Conservation (phyloP, 2,888 invertebrate genomes). For the Chrysopilus asiliformis region DNA sequence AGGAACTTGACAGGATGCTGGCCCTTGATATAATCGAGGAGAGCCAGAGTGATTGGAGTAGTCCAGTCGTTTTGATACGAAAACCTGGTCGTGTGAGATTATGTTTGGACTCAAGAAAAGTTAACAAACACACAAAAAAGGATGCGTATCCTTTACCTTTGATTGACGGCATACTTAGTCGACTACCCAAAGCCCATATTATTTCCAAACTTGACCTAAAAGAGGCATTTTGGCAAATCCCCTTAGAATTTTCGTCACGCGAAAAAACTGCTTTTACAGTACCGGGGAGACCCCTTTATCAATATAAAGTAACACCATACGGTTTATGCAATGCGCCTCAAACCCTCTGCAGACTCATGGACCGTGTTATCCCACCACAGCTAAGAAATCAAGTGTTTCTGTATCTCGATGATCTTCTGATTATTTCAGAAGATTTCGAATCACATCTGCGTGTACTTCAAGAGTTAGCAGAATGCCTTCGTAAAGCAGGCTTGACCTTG, state of each 20-base stretch:
- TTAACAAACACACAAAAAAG: too few relatives aligned
- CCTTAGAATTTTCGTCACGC: constrained; percentile 11
- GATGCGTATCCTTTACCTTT: too few relatives aligned
- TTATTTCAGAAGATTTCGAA: not conserved
- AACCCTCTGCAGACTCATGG: not conserved
- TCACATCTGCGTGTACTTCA: not conserved
- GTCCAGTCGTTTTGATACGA: too few relatives aligned
- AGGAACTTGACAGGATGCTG: not conserved
- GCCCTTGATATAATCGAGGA: not conserved
- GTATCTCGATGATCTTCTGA: constrained; percentile 5
- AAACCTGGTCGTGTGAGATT: too few relatives aligned
- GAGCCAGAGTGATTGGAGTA: too few relatives aligned
- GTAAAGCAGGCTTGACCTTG: not conserved
- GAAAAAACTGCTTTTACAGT: constrained; percentile 16
- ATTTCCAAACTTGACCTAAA: too few relatives aligned
- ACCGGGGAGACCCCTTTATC: constrained; percentile 2
- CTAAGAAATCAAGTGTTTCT: not conserved
- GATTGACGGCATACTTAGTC: constrained; percentile 1
- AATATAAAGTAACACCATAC: not conserved
- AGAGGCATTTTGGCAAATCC: too few relatives aligned
- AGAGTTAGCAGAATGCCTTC: not conserved
- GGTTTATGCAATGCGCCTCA: too few relatives aligned
- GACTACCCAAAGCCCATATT: constrained; percentile 14
- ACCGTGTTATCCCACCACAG: not conserved
- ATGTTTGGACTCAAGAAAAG: too few relatives aligned